Conservation (phyloP, 1,140 invertebrate species). For the Kradibia gibbosae region DNA sequence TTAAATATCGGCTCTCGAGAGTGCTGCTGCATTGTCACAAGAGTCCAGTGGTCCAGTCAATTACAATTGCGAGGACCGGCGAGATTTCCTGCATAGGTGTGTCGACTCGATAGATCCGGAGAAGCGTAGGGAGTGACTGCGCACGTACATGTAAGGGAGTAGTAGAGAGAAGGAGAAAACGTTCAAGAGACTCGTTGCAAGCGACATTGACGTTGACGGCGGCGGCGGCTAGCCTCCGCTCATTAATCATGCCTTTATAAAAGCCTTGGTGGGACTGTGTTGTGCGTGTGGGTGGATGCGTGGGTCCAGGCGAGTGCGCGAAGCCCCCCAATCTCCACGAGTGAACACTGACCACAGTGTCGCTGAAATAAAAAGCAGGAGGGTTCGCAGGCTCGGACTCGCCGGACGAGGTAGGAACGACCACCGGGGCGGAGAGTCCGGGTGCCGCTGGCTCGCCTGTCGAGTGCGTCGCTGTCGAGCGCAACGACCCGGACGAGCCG, state of each 20-base stretch:
- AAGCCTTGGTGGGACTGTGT: too few species aligned
- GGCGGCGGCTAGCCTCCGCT: neutral
- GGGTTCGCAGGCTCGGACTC: constrained; percentile 56
- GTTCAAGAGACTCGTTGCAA: neutral
- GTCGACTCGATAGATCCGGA: too few species aligned
- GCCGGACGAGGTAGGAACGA: constrained; percentile 53
- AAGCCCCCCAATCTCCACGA: neutral
- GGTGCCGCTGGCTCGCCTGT: constrained; percentile 44
- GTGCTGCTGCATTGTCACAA: neutral
- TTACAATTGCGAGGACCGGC: neutral
- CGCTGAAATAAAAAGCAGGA: constrained; percentile 14
- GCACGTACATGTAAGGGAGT: too few species aligned
- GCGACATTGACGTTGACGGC: neutral
- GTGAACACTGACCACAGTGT: neutral
- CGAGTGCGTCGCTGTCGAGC: constrained; percentile 34
- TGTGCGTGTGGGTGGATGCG: neutral
- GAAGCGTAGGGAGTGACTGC: neutral
- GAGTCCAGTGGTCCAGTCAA: constrained; percentile 17
- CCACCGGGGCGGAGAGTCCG: constrained; percentile 38
- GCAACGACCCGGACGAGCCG: neutral
- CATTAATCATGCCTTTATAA: too few species aligned
- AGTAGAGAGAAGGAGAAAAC: too few species aligned
- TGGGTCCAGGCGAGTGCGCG: neutral
- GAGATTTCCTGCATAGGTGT: too few species aligned
- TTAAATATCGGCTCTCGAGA: constrained; percentile 14